Conservation (phyloP, 2,797 vertebrate species). For the Alcedo atthis region DNA sequence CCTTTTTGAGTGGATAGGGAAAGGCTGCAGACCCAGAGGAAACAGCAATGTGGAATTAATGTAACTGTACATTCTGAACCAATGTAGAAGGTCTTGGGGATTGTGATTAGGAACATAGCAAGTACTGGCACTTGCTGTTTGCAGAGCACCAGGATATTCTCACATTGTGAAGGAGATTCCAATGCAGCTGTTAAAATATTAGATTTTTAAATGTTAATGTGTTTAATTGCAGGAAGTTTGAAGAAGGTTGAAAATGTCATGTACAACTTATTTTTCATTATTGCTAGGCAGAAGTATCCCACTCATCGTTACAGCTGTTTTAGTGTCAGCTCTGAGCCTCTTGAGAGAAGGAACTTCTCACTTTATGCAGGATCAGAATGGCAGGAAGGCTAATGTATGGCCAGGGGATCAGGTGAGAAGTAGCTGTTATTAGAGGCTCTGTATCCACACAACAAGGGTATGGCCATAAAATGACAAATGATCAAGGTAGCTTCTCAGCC, state of each 20-base stretch:
- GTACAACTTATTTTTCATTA: conserved; percentile 14
- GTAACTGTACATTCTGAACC: background rate
- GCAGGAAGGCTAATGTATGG: background rate
- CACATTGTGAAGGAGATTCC: background rate
- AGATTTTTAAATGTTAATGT: conserved; percentile 17
- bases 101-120: background rate
- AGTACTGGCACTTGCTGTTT: background rate
- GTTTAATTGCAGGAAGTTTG: conserved; percentile 10
- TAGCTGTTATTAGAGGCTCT: background rate
- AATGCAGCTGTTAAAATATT: conserved; percentile 21
- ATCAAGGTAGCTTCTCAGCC: background rate
- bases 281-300: background rate
- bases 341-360: background rate
- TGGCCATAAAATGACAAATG: background rate
- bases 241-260: background rate
- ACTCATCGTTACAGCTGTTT: background rate
- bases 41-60: background rate
- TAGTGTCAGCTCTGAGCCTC: background rate
- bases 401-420: background rate
- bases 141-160: background rate
- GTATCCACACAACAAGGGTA: background rate
- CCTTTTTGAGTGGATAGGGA: background rate
- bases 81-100: background rate
- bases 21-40: background rate
- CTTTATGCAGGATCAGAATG: background rate